Evolutionary conservation across 1,140 invertebrate species (phyloP), one percentile per base, ranked within the genome.

Genomic region (Teleogryllus occipitalis): DNA sequence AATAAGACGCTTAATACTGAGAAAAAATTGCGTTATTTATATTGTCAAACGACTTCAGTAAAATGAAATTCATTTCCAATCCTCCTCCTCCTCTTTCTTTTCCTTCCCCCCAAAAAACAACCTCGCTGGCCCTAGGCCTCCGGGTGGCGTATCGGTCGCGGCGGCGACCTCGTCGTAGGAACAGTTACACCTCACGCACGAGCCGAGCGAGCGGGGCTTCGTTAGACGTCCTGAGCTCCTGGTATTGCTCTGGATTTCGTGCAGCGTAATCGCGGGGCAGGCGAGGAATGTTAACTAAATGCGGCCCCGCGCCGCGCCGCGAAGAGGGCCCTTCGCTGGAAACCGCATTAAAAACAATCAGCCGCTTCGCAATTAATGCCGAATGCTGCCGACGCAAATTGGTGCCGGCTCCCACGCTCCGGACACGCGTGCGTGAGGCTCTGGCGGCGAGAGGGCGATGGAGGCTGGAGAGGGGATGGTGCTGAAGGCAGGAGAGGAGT

Each of bases 211-310:
- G 54, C 10, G 18, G 54, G 54, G 0, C 54, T 65, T 65, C 54
- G 54, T 65, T 65, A 65, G 18, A 7, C 54, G 54, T 15, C 18
- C 54, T 14, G 54, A 65, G 54, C 54, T 65, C 54, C 54, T 65
- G 54, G 54, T 65, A 65, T 65, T 65, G 54, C 54, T 65, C 54
- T 65, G 54, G 54, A 65, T 65, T 65, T 65, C 54, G 54, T 65
- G 54, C 54, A 65, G 54, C 18, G 10, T 65, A 65, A 65, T 7
- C 54, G 54, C 18, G 54, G 54, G 18, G 10, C 18, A 18, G 18
- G 54, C 54, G 54, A 65, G 54, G 54, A 65, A 65, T 65, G 54
- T 65, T 65, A 65, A 65, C 54, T 65, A 65, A 65, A 65, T 65
- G 54, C 54, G 54, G 54, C 27, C 27, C 27, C 27, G 27, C 27